phyloP scores from a whole-genome alignment of 1,140 invertebrate species.

The Drosophila saltans region DNA sequence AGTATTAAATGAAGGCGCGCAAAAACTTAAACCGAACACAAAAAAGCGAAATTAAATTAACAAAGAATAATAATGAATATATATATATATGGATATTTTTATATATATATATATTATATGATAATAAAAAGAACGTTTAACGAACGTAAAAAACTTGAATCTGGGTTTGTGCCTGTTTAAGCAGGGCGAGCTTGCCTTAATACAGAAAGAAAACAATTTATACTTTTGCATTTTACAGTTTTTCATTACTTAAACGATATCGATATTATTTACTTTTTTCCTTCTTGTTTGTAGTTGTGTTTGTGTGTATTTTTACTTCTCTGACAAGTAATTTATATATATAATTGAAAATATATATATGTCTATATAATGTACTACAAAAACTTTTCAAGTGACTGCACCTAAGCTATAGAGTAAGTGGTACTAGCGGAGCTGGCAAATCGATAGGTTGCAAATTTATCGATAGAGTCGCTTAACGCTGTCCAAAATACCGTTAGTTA shows the following conservation, averaged over 20 bases:
- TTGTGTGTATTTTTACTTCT: conserved; percentile 15
- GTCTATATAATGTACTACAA: conserved; percentile 68
- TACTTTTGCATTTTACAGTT: conserved; percentile 23
- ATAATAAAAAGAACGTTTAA: conserved; percentile 49
- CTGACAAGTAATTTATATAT: conserved; percentile 35
- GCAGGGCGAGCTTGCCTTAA: background rate
- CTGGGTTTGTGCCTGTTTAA: conserved; percentile 33
- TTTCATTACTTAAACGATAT: conserved; percentile 33
- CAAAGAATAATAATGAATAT: conserved; percentile 68
- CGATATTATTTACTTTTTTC: conserved; percentile 26
- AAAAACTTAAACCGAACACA: conserved; percentile 66
- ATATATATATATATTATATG: conserved; percentile 29
- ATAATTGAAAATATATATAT: conserved; percentile 31
- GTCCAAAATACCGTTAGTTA: conserved; percentile 36
- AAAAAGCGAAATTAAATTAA: conserved; percentile 75
- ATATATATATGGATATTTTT: conserved; percentile 28
- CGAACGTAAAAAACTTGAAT: conserved; percentile 45
- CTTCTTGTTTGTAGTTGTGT: conserved; percentile 17
- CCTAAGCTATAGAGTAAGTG: conserved; percentile 41
- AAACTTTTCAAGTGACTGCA: conserved; percentile 75
- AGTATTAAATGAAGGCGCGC: conserved; percentile 46
- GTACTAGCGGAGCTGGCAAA: background rate
- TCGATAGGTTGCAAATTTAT: background rate
- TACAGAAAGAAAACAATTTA: conserved; percentile 40
- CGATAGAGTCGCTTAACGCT: background rate